Percentiles rank a stretch among this genome's conserved stretches.
These are phyloP conservation scores for Uloborus diversus DNA, from an alignment of 1,140 invertebrate genomes.

Conservation along the genomic window DNA sequence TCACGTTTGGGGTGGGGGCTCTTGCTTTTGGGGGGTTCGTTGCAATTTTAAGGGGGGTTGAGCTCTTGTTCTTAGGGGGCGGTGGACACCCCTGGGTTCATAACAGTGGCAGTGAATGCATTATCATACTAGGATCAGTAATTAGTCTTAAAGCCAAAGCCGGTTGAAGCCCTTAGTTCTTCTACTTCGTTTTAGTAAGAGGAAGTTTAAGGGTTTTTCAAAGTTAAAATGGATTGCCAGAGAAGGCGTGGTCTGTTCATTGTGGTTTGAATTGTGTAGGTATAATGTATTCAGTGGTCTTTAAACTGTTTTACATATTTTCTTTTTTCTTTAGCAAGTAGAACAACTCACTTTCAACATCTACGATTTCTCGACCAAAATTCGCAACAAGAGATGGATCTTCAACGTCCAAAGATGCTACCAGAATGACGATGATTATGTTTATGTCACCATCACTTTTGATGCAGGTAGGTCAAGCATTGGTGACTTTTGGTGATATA, in stretches of 20 bases:
- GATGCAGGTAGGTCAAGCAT: conserved; percentile 20
- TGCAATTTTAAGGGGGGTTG: too few species aligned
- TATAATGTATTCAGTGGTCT: background rate
- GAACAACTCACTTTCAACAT: conserved; percentile 30
- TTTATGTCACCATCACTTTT: conserved; percentile 17
- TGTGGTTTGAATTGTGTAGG: background rate
- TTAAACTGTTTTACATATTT: background rate
- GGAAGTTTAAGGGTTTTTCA: background rate
- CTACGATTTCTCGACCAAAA: conserved; percentile 7
- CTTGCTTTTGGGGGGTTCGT: too few species aligned
- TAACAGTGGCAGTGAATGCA: too few species aligned
- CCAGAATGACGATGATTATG: conserved; percentile 38
- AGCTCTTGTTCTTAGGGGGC: too few species aligned
- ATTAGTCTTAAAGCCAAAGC: too few species aligned
- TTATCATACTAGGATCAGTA: too few species aligned
- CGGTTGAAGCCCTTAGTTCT: too few species aligned
- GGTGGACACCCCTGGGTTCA: too few species aligned
- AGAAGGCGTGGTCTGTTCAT: background rate
- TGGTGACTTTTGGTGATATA: too few species aligned
- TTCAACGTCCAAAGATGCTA: conserved; percentile 27
- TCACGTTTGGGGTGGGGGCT: too few species aligned
- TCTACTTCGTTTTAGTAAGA: background rate
- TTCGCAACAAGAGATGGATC: background rate
- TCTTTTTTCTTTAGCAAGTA: background rate
- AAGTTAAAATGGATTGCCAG: background rate